phyloP scores from a whole-genome alignment of 2,113 vertebrate genomes.

The Eurypyga helias region DNA sequence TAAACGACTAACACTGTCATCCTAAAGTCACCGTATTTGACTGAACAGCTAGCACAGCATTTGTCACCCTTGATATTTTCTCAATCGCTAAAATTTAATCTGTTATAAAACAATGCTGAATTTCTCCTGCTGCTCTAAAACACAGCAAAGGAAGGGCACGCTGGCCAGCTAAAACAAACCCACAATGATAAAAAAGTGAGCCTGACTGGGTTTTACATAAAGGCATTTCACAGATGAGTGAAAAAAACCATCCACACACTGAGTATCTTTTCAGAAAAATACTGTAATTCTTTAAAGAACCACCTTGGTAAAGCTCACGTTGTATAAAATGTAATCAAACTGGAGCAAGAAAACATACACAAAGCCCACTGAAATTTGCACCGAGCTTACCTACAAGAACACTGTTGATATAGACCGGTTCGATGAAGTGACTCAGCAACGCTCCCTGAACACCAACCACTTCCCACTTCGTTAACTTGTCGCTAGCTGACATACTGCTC shows the following conservation, averaged over 20 bases:
- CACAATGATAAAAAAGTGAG: not conserved
- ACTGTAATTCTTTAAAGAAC: not conserved
- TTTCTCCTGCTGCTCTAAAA: not conserved
- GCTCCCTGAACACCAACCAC: constrained; percentile 94
- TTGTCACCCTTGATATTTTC: not conserved
- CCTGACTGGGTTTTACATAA: not conserved
- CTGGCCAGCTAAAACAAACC: not conserved
- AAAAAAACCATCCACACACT: not conserved
- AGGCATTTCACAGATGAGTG: not conserved
- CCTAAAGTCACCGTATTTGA: not conserved
- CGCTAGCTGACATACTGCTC: constrained; percentile 90
- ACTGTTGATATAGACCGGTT: constrained; percentile 88
- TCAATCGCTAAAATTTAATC: not conserved
- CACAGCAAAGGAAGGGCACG: not conserved
- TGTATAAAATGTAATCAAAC: not conserved
- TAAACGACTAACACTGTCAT: not conserved
- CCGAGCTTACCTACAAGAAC: constrained; percentile 86
- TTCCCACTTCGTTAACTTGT: constrained; percentile 94
- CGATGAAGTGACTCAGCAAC: constrained; percentile 91
- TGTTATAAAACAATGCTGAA: not conserved
- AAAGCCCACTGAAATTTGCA: accelerated
- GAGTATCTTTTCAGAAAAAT: not conserved
- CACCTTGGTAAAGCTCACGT: accelerated
- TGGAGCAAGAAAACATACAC: accelerated
- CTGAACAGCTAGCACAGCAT: not conserved